Percentiles rank a stretch among this genome's conserved stretches.
Evolutionary conservation across 2,888 invertebrate genomes (phyloP).

Genomic region (Patella depressa): DNA sequence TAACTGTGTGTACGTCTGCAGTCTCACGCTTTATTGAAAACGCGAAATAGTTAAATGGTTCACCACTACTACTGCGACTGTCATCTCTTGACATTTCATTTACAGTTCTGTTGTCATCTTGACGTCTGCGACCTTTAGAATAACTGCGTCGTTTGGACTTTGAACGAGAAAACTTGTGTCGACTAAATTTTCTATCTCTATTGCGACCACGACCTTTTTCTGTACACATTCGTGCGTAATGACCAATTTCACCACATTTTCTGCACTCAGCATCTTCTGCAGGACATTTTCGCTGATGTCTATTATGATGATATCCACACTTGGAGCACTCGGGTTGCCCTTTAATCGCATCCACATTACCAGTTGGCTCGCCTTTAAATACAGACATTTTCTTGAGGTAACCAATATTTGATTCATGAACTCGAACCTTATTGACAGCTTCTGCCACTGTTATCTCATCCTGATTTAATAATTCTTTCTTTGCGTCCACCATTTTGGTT

Average conservation of each 20-base stretch:
- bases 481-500: background rate
- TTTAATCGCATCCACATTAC: background rate
- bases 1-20: too few species aligned
- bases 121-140: too few species aligned
- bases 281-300: background rate
- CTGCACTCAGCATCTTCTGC: background rate
- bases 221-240: background rate
- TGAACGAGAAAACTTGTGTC: too few species aligned
- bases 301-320: background rate
- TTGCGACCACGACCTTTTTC: background rate
- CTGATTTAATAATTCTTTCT: background rate
- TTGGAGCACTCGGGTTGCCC: background rate
- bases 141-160: too few species aligned
- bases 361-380: background rate
- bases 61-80: too few species aligned
- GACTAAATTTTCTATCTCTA: too few species aligned
- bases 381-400: constrained; percentile 4
- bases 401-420: background rate
- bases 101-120: too few species aligned
- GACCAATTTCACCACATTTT: background rate
- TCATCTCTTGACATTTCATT: too few species aligned
- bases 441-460: background rate
- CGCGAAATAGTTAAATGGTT: too few species aligned
- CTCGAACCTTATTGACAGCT: background rate
- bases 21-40: too few species aligned